These are phyloP conservation scores for Crossaster papposus DNA, from an alignment of 53 echinoderm and acorn worm species.

Conservation along the genomic window DNA sequence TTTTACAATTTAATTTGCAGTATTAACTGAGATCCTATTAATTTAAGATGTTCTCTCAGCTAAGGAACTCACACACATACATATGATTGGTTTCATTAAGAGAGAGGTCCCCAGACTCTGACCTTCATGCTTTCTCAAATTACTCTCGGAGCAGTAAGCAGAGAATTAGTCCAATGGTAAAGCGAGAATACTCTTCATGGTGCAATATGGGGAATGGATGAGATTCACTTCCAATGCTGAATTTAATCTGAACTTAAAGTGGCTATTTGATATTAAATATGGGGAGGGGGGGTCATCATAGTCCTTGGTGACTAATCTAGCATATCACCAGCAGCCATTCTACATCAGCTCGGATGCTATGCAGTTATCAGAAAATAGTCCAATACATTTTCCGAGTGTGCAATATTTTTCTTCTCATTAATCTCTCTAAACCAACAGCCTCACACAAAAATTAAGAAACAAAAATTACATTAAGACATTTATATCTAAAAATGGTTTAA, in stretches of 20 bases:
- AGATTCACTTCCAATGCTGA: neutral
- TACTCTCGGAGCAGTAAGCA: neutral
- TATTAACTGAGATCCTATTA: too few relatives aligned
- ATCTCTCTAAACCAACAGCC: too few relatives aligned
- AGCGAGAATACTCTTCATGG: neutral
- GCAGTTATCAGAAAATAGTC: neutral
- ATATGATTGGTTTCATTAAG: neutral
- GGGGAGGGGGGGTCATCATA: neutral
- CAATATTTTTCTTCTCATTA: too few relatives aligned
- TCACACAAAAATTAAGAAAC: too few relatives aligned
- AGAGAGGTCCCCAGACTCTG: neutral
- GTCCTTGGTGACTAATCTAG: neutral
- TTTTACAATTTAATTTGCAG: too few relatives aligned
- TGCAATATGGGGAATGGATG: neutral
- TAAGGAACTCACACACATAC: neutral
- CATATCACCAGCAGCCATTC: neutral
- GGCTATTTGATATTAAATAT: neutral
- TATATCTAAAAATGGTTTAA: too few relatives aligned
- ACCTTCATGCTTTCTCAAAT: neutral
- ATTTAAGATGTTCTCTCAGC: too few relatives aligned
- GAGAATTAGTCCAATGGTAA: slow-evolving; percentile 17
- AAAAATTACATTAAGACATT: too few relatives aligned
- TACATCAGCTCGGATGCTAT: neutral
- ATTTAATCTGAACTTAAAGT: neutral
- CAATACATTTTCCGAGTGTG: too few relatives aligned